Conservation (phyloP, 30 jellyfish, hydroid and myxozoan species). For the Aurelia aurita complex sp. Pacific region DNA sequence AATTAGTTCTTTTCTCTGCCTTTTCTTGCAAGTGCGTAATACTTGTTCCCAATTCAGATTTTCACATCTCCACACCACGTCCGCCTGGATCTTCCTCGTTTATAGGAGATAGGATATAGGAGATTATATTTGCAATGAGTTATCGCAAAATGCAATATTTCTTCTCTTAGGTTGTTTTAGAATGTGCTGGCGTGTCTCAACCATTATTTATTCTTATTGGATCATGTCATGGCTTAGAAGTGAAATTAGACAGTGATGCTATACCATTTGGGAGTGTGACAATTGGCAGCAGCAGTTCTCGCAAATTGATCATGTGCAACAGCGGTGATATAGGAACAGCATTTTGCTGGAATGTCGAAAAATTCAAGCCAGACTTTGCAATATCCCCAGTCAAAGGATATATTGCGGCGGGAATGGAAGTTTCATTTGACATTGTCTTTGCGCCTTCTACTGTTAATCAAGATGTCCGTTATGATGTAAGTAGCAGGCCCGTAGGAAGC, state of each 20-base stretch:
- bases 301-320: slow-evolving; percentile 88
- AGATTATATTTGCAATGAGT: background rate
- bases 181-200: slow-evolving; percentile 89
- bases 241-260: slow-evolving; percentile 89
- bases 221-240: slow-evolving; percentile 90
- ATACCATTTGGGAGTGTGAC: slow-evolving; percentile 97
- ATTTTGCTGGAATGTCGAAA: slow-evolving; percentile 88
- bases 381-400: slow-evolving; percentile 90
- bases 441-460: slow-evolving; percentile 83
- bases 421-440: slow-evolving; percentile 83
- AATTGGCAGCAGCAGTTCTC: slow-evolving; percentile 89
- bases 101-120: too few species aligned
- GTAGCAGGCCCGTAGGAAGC: background rate
- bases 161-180: slow-evolving; percentile 75
- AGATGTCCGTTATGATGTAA: slow-evolving; percentile 96
- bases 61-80: too few species aligned
- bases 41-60: too few species aligned
- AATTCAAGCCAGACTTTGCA: slow-evolving; percentile 77
- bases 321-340: slow-evolving; percentile 93
- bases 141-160: background rate
- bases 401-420: slow-evolving; percentile 99
- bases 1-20: too few species aligned
- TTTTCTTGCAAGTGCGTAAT: too few species aligned
- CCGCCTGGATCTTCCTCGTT: too few species aligned
- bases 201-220: slow-evolving; percentile 87